These are phyloP conservation scores for Gopherus evgoodei DNA, from an alignment of 2,113 vertebrate genomes.

Conservation along the genomic window DNA sequence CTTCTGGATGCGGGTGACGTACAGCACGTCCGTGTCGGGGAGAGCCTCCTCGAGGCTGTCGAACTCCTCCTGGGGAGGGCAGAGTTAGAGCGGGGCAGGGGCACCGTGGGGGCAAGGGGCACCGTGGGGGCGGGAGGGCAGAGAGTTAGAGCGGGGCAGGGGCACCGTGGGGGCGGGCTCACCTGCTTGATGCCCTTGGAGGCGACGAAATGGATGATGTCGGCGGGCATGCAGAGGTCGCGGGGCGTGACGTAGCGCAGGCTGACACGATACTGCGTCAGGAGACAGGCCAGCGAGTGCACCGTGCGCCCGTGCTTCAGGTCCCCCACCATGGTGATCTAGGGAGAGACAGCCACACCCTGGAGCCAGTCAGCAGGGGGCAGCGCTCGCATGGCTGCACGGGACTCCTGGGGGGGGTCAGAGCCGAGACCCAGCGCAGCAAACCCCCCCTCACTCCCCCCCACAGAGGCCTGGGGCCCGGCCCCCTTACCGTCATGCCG, in stretches of 20 bases:
- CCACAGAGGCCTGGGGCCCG: not conserved
- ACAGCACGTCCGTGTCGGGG: conserved; percentile 93
- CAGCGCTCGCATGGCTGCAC: accelerated
- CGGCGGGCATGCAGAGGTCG: conserved; percentile 89
- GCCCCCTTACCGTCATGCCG: conserved; percentile 92
- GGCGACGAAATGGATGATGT: conserved; percentile 90
- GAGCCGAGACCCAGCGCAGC: not conserved
- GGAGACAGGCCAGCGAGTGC: conserved; percentile 94
- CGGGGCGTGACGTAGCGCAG: conserved; percentile 93
- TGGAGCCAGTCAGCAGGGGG: not conserved
- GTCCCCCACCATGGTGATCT: conserved; percentile 99
- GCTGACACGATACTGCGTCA: conserved; percentile 94
- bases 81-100: accelerated
- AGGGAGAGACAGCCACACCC: not conserved
- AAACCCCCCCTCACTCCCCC: not conserved
- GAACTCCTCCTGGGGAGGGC: conserved; percentile 89
- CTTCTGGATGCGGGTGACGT: conserved; percentile 98
- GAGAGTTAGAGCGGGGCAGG: accelerated
- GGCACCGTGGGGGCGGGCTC: not conserved
- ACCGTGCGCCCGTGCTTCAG: conserved; percentile 97
- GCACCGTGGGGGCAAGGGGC: accelerated
- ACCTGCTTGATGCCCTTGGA: conserved; percentile 96
- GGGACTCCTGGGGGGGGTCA: accelerated
- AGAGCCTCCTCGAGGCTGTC: conserved; percentile 94
- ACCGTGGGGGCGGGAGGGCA: accelerated